These are phyloP conservation scores for Macrophya alboannulata DNA, from an alignment of 2,888 invertebrate species.

Conservation along the genomic window DNA sequence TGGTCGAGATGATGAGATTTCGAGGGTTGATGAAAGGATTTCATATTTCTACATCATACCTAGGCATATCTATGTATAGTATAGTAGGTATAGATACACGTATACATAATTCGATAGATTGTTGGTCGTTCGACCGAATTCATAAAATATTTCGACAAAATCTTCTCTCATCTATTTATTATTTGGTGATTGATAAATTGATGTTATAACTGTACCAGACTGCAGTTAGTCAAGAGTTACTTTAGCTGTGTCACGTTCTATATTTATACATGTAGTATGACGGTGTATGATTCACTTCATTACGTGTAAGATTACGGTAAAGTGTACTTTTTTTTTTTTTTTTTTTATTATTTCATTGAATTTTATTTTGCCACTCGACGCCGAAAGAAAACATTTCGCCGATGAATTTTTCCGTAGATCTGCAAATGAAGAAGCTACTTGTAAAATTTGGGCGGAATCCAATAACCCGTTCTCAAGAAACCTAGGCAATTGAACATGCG, in stretches of 20 bases:
- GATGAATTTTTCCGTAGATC: neutral
- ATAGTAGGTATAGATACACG: neutral
- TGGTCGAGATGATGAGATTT: neutral
- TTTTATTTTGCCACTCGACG: neutral
- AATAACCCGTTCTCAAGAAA: neutral
- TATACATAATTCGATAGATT: neutral
- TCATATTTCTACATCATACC: neutral
- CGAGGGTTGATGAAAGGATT: neutral
- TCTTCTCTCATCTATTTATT: neutral
- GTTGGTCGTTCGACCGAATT: neutral
- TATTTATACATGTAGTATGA: constrained; percentile 30
- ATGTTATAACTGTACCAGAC: neutral
- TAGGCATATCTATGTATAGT: no score
- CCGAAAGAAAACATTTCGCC: neutral
- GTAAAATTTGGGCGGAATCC: neutral
- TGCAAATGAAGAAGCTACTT: neutral
- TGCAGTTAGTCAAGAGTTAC: constrained; percentile 18
- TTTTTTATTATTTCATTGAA: no score
- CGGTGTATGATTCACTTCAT: constrained; percentile 5
- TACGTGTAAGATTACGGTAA: constrained; percentile 13
- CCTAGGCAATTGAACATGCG: neutral
- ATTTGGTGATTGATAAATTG: neutral
- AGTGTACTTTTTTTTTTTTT: neutral
- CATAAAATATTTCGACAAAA: neutral
- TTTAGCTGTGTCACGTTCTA: constrained; percentile 30